Evolutionary conservation across 2,797 vertebrate genomes (phyloP), one percentile per base, ranked within the genome.

Genomic region (Macrochelys suwanniensis): DNA sequence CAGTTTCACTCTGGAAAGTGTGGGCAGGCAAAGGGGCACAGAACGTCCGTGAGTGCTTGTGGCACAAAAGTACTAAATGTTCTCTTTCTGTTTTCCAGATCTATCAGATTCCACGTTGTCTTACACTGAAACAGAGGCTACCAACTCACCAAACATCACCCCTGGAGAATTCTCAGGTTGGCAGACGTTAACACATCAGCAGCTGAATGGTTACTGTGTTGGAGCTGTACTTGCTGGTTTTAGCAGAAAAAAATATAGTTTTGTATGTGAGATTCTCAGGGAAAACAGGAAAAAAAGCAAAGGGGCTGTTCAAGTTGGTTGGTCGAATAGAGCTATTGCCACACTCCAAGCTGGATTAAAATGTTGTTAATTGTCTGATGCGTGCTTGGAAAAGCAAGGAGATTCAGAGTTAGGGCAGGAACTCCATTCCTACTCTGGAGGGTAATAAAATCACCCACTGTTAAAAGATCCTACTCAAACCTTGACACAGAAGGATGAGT

Each of bases 41-140:
- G 42, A 25, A 37, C 81, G 94, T 87, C 92, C 80, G 2, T 0
- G 5, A 49, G 23, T 42, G 0, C 81, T 88, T 71, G 53, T 8
- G 19, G 84, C 0, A 0, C 87, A 89, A 56, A 68, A 79, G 82
- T 54, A 59, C 80, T 95, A 85, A 94, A 93, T 82, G 5, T 13
- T 61, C 47, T 45, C 23, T 2, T 78, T 90, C 90, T 50, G 21
- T 54, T n/a, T 19, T 17, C 1, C 97, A 99, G 99, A 99, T 99
- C 99, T 99, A 94, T 99, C 99, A 92, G 99, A 99, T 99, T 99
- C 99, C 98, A 99, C 99, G 97, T 99, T 99, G 99, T 99, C 99
- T 98, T 99, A 99, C 99, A 99, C 99, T 99, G 99, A 99, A 99
- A 99, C 98, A 13, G 99, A 99, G 99, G 99, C 99, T 97, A 99